Evolutionary conservation across 2,888 invertebrate species (phyloP), one percentile per base, ranked within the genome.

Genomic region (Meliscaeva auricollis): DNA sequence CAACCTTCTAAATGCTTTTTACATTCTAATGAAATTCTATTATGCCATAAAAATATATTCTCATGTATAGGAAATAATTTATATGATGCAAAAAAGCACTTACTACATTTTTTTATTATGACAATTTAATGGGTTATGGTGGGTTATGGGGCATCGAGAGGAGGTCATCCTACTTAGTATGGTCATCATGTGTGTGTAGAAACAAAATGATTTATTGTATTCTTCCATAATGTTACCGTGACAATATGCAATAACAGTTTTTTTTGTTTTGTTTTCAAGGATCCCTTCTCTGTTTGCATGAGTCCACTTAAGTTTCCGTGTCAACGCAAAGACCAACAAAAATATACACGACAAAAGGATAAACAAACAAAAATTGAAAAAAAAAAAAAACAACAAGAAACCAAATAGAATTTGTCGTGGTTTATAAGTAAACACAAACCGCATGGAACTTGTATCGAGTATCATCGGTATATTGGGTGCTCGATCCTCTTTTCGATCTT

Each of bases 241-340:
- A 84, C 75, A 84, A 79, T 75, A 64, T 74, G 74, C 79, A 69
- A 79, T 84, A 79, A 75, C 62, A 70, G 72, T 79, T 48, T 15
- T 8, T 15, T n/a, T n/a, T n/a, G n/a, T n/a, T n/a, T n/a, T n/a
- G n/a, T n/a, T n/a, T n/a, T 68, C 17, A 52, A 41, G 32, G 32
- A 66, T 72, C 7, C 62, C 26, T 13, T 11, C 32, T 26, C 26
- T 26, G 32, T 69, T 73, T 54, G 68, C 54, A 78, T 58, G 56
- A 56, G 56, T 48, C 69, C 79, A 62, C 56, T 75, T 58, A 35
- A 48, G 44, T 75, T 80, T 84, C 46, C 84, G 80, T 80, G 84
- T 84, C 75, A 76, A 72, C 66, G 56, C 52, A 48, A 60, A 54
- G 72, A 32, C 44, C 17, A 20, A 38, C 66, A 38, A 48, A 66